A percentile compares a stretch with the other conserved stretches of the same genome.
Conservation (phyloP, 1,140 invertebrate genomes). For the Dinothrombium tinctorium region DNA sequence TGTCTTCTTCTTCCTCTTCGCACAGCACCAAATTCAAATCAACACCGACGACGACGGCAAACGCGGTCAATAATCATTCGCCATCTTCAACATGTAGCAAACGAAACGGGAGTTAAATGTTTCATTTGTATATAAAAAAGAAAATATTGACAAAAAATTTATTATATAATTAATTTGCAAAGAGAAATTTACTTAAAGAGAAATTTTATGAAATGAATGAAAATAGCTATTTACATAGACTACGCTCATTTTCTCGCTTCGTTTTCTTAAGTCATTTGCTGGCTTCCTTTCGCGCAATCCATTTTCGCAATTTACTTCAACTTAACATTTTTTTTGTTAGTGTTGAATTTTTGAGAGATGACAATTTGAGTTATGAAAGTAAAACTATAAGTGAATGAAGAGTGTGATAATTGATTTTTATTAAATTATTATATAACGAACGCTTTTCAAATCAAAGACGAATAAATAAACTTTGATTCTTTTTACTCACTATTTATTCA, state of each 20-base stretch:
- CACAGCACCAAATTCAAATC: not conserved
- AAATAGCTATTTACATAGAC: too few relatives aligned
- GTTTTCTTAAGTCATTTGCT: not conserved
- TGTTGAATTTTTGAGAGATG: not conserved
- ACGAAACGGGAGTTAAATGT: not conserved
- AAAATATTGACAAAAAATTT: not conserved
- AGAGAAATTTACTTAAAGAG: too few relatives aligned
- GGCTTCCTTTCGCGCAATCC: not conserved
- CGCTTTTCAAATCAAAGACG: not conserved
- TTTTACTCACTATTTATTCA: not conserved
- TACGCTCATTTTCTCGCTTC: not conserved
- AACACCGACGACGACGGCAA: not conserved
- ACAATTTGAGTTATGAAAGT: not conserved
- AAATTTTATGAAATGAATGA: too few relatives aligned
- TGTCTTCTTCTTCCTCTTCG: not conserved
- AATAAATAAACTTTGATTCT: not conserved
- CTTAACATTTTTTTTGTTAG: too few relatives aligned
- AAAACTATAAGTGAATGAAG: not conserved
- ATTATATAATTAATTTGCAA: too few relatives aligned
- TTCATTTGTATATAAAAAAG: not conserved
- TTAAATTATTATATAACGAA: not conserved
- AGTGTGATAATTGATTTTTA: not conserved
- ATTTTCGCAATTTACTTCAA: not conserved
- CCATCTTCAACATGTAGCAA: slow-evolving; percentile 6
- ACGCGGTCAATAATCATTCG: not conserved